A percentile compares a stretch with the other conserved stretches of the same genome.
Conservation (phyloP, 2,888 invertebrate genomes). For the Lottia gigantea region DNA sequence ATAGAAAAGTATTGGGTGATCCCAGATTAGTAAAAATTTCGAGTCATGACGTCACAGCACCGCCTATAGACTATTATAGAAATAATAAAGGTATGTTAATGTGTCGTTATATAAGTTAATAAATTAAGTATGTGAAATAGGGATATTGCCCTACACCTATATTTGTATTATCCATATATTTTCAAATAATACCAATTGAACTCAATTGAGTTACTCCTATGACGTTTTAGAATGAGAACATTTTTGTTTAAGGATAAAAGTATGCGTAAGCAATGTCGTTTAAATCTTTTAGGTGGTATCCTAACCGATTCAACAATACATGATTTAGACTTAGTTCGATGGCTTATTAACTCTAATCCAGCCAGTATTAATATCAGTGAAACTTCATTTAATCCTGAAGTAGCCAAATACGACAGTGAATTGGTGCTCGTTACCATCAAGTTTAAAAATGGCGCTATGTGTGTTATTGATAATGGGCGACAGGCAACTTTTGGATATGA, state of each 20-base stretch:
- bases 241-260: not conserved
- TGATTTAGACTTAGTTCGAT: slow-evolving; percentile 76
- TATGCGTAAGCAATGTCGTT: not conserved
- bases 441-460: slow-evolving; percentile 76
- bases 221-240: no score
- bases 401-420: slow-evolving; percentile 75
- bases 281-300: slow-evolving; percentile 72
- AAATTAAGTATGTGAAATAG: no score
- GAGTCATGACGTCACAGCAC: slow-evolving; percentile 76
- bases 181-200: no score
- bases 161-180: no score
- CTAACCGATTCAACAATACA: slow-evolving; percentile 79
- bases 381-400: slow-evolving; percentile 73
- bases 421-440: slow-evolving; percentile 74
- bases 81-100: slow-evolving; percentile 29
- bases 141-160: no score
- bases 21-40: slow-evolving; percentile 75
- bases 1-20: slow-evolving; percentile 73
- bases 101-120: no score
- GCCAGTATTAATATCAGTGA: slow-evolving; percentile 73
- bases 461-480: slow-evolving; percentile 75
- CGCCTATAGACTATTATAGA: slow-evolving; percentile 74
- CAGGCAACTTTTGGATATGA: slow-evolving; percentile 76
- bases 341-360: slow-evolving; percentile 76
- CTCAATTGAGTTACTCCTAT: no score